Percentiles rank a stretch among this genome's conserved stretches.
phyloP scores from a whole-genome alignment of 64 coral and sea anemone species.

The Astreopora myriophthalma region DNA sequence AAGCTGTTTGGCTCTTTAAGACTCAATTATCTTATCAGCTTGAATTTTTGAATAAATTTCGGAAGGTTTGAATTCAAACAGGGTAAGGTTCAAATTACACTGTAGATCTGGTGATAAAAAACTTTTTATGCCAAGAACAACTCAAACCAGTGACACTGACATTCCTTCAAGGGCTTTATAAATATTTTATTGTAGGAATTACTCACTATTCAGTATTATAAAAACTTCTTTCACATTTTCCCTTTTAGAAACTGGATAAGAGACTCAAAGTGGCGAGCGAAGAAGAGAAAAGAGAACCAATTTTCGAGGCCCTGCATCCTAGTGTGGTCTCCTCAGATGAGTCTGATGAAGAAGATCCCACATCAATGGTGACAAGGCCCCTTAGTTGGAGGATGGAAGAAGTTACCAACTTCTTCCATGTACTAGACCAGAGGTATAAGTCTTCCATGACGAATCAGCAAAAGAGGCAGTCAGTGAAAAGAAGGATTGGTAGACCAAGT shows the following conservation, averaged over 20 bases:
- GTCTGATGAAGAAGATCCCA: neutral
- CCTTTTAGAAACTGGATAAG: slow-evolving; percentile 7
- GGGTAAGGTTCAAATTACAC: too few species aligned
- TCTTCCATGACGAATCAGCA: neutral
- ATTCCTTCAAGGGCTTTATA: neutral
- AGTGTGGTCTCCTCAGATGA: neutral
- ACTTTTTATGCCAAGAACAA: too few species aligned
- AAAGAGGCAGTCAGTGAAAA: neutral
- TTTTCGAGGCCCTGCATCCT: neutral
- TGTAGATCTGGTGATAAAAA: too few species aligned
- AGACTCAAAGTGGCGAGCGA: neutral
- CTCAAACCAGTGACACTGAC: neutral
- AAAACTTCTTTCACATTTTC: neutral
- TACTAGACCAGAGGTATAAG: neutral
- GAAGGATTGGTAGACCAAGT: slow-evolving; percentile 1
- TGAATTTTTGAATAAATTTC: neutral
- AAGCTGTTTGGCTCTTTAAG: neutral
- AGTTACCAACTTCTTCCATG: neutral
- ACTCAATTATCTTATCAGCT: neutral
- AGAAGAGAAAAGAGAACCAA: neutral
- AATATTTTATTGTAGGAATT: neutral
- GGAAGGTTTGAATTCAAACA: neutral
- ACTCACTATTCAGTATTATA: neutral
- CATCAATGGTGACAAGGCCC: neutral
- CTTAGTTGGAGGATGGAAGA: neutral